Percentiles rank a stretch among this genome's conserved stretches.
These are phyloP conservation scores for Zapus hudsonius DNA, from an alignment of 2,113 vertebrate species.

Conservation along the genomic window DNA sequence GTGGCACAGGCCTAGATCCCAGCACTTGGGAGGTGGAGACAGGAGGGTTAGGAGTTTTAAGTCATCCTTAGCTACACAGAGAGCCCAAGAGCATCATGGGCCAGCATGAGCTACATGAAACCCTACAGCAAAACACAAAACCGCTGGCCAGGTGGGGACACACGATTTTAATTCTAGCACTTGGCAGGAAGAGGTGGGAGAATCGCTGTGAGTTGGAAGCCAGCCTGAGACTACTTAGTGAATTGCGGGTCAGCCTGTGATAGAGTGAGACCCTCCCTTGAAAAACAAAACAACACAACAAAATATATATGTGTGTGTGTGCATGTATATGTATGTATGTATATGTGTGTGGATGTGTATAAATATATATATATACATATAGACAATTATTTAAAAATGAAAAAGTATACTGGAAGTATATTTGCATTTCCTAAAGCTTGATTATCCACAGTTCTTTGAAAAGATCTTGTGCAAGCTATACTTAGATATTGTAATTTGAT, in stretches of 20 bases:
- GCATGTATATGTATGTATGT: too few species aligned
- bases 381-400: background rate
- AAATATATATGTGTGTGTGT: too few species aligned
- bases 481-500: background rate
- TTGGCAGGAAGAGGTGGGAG: too few species aligned
- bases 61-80: background rate
- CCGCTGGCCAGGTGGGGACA: too few species aligned
- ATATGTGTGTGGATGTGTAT: too few species aligned
- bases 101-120: background rate
- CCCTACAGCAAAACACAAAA: background rate
- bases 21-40: background rate
- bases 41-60: background rate
- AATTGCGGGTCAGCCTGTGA: too few species aligned
- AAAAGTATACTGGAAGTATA: background rate
- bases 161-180: too few species aligned
- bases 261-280: too few species aligned
- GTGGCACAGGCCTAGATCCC: background rate
- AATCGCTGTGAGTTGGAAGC: too few species aligned
- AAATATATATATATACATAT: too few species aligned
- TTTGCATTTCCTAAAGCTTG: background rate
- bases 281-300: too few species aligned
- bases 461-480: background rate
- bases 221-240: too few species aligned
- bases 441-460: conserved; percentile 6
- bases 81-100: background rate